phyloP scores from a whole-genome alignment of 2,797 vertebrate genomes.

The Eptatretus atami region DNA sequence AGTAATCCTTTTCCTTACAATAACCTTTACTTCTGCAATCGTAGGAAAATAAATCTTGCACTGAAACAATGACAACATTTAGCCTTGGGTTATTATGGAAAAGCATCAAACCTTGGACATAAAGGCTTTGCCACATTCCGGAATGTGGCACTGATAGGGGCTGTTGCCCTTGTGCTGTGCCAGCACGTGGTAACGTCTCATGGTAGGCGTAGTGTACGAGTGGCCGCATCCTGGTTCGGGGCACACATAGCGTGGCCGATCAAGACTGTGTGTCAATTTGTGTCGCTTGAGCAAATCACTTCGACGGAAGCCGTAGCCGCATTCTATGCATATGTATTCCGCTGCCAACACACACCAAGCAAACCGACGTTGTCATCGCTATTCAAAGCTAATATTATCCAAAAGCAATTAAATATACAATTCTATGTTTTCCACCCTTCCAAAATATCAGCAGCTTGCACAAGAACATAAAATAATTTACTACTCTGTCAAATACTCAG shows the following conservation, averaged over 20 bases:
- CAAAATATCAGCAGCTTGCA: too few species aligned
- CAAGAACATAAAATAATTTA: too few species aligned
- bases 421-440: too few species aligned
- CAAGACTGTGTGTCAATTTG: background rate
- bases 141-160: constrained; percentile 4
- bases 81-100: too few species aligned
- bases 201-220: background rate
- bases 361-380: too few species aligned
- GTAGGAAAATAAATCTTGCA: too few species aligned
- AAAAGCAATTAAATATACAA: too few species aligned
- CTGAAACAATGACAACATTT: too few species aligned
- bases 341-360: background rate
- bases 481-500: too few species aligned
- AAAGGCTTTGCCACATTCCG: background rate
- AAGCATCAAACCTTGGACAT: background rate
- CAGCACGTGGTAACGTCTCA: constrained; percentile 4
- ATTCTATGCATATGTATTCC: background rate
- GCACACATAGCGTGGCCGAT: constrained; percentile 3
- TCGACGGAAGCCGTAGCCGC: background rate
- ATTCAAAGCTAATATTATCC: too few species aligned
- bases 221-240: constrained; percentile 1
- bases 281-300: constrained; percentile 1
- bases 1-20: too few species aligned
- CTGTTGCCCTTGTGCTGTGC: constrained; percentile 2
- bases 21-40: too few species aligned